Evolutionary conservation across 2,888 invertebrate genomes (phyloP).

Genomic region (Limnephilus auricula): DNA sequence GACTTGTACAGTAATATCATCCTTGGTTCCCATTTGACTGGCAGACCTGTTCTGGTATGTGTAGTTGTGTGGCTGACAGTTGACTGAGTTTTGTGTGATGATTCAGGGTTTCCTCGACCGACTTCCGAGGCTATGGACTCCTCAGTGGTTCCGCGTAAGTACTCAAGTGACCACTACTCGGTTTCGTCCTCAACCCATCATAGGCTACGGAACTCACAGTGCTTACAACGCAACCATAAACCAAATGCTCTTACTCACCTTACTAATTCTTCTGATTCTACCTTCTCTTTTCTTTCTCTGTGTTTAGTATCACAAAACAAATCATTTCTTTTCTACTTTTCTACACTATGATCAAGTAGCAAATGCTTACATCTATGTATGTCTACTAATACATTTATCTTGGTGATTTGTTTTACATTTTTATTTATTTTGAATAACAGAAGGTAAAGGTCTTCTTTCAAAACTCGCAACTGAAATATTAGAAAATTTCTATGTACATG

Average conservation of each 20-base stretch:
- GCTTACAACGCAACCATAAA: not conserved
- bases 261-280: not conserved
- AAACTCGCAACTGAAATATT: not conserved
- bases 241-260: not conserved
- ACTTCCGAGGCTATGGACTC: not conserved
- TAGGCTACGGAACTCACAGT: not conserved
- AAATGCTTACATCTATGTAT: not conserved
- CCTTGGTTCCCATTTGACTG: conserved; percentile 2
- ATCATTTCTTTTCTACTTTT: not conserved
- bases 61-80: not conserved
- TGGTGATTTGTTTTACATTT: not conserved
- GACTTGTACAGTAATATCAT: not conserved
- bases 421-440: not conserved
- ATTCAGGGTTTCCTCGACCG: conserved; percentile 38
- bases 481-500: not conserved
- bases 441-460: not conserved
- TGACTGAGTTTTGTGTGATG: conserved; percentile 36
- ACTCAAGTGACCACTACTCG: conserved; percentile 3
- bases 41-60: not conserved
- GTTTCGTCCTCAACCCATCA: not conserved
- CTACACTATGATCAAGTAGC: not conserved
- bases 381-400: not conserved
- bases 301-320: not conserved
- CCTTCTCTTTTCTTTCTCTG: not conserved
- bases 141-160: conserved; percentile 43